Evolutionary conservation across 2,888 invertebrate species (phyloP), one percentile per base, ranked within the genome.

Genomic region (Apodemia duryi): DNA sequence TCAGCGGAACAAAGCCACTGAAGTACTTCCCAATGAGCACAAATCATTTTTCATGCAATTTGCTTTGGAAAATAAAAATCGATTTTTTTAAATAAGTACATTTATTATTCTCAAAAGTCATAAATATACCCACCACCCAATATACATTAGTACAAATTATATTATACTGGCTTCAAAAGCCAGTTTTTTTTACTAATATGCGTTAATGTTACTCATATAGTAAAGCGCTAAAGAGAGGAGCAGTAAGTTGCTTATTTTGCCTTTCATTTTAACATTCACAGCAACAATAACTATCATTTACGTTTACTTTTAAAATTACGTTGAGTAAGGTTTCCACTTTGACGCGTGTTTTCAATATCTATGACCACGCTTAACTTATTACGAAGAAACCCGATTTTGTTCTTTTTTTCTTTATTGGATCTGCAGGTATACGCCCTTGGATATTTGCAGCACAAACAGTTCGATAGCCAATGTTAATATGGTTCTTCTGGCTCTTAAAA

Each of bases 171-270:
- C 28, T 54, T 29, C 0, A 1, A 29, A n/a, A 10, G 10, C 21
- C 28, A 21, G 21, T 6, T 13, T 4, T 21, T 13, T 67, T n/a
- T 52, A n/a, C n/a, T 28, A 38, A 38, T 43, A 43, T 72, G 61
- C 74, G 68, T 79, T 78, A 71, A 43, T 83, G 85, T 93, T 88
- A 94, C 93, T 80, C 94, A 92, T 71, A 93, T 93, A 66, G 93
- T 93, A 84, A 94, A 89, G 80, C 93, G 92, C 92, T 95, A 95
- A 95, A 97, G 97, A 96, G 97, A 92, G 84, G 95, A 95, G 89
- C 94, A 94, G 82, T 94, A 93, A 75, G 96, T 96, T 68, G 95
- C 94, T 73, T 95, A 95, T 69, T 93, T 43, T 43, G 11, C 11
- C 38, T 38, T 9, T 38, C 21, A 21, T 9, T 9, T 38, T 1